Conservation (phyloP, 2,888 invertebrate species). For the Notodonta ziczac region DNA sequence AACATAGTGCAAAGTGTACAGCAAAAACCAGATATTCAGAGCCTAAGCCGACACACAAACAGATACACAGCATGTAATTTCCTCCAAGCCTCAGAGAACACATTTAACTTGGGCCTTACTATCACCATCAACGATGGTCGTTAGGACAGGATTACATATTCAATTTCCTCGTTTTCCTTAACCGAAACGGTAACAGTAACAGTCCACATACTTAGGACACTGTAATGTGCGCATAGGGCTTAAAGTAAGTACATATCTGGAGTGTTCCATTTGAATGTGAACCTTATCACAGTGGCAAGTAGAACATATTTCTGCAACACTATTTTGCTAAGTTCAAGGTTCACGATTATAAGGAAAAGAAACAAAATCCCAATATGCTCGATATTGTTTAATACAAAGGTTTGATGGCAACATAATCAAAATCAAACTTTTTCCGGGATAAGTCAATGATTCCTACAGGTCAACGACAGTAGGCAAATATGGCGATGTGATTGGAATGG, state of each 20-base stretch:
- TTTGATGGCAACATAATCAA: too few species aligned
- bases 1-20: too few species aligned
- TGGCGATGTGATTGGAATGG: too few species aligned
- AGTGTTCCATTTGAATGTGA: slow-evolving; percentile 1
- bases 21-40: neutral
- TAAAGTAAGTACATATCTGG: neutral
- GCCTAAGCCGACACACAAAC: slow-evolving; percentile 2
- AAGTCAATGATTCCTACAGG: too few species aligned
- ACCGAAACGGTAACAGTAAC: slow-evolving; percentile 1
- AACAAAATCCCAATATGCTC: too few species aligned
- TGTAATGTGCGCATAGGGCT: slow-evolving; percentile 1
- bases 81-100: neutral
- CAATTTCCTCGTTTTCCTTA: slow-evolving; percentile 2
- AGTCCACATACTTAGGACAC: neutral
- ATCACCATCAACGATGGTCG: neutral
- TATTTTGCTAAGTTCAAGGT: too few species aligned
- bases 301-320: neutral
- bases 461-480: too few species aligned
- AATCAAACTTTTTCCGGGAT: too few species aligned
- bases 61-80: neutral
- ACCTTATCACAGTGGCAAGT: neutral
- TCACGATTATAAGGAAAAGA: too few species aligned
- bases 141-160: neutral
- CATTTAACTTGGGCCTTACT: slow-evolving; percentile 1
- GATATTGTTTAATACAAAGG: too few species aligned